A percentile compares a stretch with the other conserved stretches of the same genome.
These are phyloP conservation scores for Sebastolobus alascanus DNA, from an alignment of 2,797 vertebrate genomes.

Conservation along the genomic window DNA sequence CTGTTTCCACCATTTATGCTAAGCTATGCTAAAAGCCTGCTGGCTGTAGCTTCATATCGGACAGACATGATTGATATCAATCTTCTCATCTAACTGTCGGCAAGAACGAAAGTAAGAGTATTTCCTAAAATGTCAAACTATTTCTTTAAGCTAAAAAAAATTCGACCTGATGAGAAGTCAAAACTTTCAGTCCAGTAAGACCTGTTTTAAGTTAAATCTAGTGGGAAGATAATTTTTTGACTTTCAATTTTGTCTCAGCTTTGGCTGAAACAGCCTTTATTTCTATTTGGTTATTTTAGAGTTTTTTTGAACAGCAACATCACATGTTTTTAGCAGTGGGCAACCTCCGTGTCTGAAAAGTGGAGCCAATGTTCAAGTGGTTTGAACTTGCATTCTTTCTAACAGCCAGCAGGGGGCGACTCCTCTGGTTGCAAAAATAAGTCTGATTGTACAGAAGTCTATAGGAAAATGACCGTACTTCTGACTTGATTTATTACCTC, in stretches of 20 bases:
- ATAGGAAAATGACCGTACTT: no score
- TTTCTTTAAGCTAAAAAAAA: neutral
- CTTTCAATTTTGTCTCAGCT: neutral
- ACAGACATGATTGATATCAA: neutral
- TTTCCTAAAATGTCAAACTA: neutral
- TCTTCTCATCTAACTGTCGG: neutral
- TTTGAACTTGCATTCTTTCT: no score
- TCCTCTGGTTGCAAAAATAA: no score
- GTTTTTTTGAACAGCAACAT: neutral
- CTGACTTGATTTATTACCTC: no score
- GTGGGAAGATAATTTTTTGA: neutral
- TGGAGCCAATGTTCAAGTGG: no score
- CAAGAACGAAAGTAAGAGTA: neutral
- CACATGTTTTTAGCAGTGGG: no score
- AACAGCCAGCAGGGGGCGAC: no score
- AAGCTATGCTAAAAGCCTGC: no score
- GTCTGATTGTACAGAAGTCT: no score
- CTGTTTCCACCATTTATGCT: neutral
- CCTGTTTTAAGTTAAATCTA: neutral
- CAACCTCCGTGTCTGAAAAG: no score
- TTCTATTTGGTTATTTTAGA: neutral
- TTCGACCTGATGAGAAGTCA: neutral
- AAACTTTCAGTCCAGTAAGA: neutral
- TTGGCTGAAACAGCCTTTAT: neutral
- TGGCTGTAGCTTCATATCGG: neutral